These are phyloP conservation scores for Champsocephalus gunnari DNA, from an alignment of 2,797 vertebrate genomes.

Conservation along the genomic window DNA sequence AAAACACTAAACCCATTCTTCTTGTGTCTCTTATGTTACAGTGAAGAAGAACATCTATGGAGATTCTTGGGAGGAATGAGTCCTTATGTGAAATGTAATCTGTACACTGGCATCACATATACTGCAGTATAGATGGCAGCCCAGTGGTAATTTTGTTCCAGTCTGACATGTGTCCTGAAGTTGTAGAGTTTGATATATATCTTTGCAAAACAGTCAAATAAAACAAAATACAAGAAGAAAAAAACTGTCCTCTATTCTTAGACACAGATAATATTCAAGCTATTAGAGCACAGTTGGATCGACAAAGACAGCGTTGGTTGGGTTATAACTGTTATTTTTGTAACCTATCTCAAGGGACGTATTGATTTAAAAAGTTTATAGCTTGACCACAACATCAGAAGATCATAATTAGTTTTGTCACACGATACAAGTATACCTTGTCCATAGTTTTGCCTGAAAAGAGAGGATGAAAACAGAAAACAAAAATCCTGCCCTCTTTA, in stretches of 20 bases:
- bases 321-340: background rate
- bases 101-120: slow-evolving; percentile 1
- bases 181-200: slow-evolving; percentile 33
- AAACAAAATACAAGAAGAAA: slow-evolving; percentile 40
- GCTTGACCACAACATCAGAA: background rate
- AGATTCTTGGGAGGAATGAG: slow-evolving; percentile 94
- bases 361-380: background rate
- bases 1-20: background rate
- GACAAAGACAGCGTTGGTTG: background rate
- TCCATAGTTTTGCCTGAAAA: background rate
- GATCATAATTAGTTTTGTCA: background rate
- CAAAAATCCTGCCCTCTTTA: background rate
- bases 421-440: background rate
- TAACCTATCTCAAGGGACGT: background rate
- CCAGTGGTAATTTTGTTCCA: background rate
- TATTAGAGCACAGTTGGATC: background rate
- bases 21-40: slow-evolving; percentile 67
- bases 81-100: slow-evolving; percentile 7
- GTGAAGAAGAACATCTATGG: slow-evolving; percentile 95
- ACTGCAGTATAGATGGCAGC: background rate
- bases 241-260: slow-evolving; percentile 1
- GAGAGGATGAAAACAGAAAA: background rate
- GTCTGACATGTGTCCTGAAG: slow-evolving; percentile 24
- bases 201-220: slow-evolving; percentile 48
- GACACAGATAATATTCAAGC: background rate